A percentile compares a stretch with the other conserved stretches of the same genome.
Evolutionary conservation across 64 coral and sea anemone species (phyloP).

Genomic region (Hydrozoanthus tunicans): DNA sequence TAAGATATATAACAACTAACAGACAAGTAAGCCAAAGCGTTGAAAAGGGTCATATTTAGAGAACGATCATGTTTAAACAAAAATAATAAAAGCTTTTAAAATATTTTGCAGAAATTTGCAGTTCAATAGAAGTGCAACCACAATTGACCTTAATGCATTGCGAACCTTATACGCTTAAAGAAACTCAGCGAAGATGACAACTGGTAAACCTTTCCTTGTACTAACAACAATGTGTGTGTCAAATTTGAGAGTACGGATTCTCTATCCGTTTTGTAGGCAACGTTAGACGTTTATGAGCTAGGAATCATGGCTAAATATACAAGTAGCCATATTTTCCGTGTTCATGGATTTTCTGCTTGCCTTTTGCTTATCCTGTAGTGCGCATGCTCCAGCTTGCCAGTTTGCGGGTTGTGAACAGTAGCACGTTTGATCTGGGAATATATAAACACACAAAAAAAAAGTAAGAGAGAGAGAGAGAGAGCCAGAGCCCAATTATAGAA

Average conservation of each 20-base stretch:
- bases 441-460: neutral
- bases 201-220: too few relatives aligned
- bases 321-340: too few relatives aligned
- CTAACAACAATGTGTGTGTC: too few relatives aligned
- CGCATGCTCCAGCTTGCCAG: slow-evolving; percentile 70
- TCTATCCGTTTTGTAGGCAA: too few relatives aligned
- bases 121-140: neutral
- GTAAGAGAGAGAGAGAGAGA: neutral
- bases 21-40: neutral
- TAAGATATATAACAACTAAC: neutral
- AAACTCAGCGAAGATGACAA: too few relatives aligned
- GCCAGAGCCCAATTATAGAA: too few relatives aligned
- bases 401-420: slow-evolving; percentile 82
- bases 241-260: too few relatives aligned
- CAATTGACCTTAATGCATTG: neutral
- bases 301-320: too few relatives aligned
- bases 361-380: slow-evolving; percentile 93
- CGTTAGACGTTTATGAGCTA: too few relatives aligned
- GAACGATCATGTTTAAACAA: neutral
- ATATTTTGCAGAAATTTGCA: too few relatives aligned
- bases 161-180: too few relatives aligned
- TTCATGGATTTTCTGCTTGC: slow-evolving; percentile 3
- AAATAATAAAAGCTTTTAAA: neutral
- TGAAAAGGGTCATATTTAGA: neutral
- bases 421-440: slow-evolving; percentile 73